Evolutionary conservation across 1,140 invertebrate genomes (phyloP).

Genomic region (Hetaerina americana): DNA sequence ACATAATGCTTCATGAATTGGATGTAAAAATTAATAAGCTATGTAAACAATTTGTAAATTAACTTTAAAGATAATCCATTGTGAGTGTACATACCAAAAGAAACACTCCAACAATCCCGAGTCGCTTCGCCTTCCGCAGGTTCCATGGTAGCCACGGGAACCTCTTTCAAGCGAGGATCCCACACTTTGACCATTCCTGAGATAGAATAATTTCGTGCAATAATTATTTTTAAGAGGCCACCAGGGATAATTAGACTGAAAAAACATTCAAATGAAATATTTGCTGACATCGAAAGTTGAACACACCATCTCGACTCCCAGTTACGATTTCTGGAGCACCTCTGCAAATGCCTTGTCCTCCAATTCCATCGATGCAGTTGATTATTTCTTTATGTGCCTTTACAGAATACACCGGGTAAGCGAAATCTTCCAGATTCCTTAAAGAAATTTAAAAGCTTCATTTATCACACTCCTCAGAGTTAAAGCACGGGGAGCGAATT

Average conservation of each 20-base stretch:
- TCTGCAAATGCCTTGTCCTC: constrained; percentile 66
- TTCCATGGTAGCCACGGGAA: constrained; percentile 79
- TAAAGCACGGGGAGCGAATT: too few relatives aligned
- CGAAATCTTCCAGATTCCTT: constrained; percentile 69
- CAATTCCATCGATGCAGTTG: constrained; percentile 85
- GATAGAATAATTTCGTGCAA: constrained; percentile 7
- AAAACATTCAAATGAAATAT: too few relatives aligned
- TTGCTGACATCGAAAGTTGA: too few relatives aligned
- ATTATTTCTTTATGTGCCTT: constrained; percentile 80
- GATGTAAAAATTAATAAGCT: constrained; percentile 3
- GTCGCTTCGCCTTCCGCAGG: constrained; percentile 44
- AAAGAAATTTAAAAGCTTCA: constrained; percentile 18
- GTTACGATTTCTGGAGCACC: constrained; percentile 91
- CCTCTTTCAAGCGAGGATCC: constrained; percentile 61
- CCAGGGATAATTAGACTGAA: too few relatives aligned
- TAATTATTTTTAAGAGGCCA: background rate
- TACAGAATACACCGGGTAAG: constrained; percentile 61
- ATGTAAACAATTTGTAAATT: background rate
- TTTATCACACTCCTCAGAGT: too few relatives aligned
- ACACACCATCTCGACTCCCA: constrained; percentile 76
- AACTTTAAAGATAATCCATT: too few relatives aligned
- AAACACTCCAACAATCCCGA: constrained; percentile 77
- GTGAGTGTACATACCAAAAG: constrained; percentile 47
- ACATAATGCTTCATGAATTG: background rate
- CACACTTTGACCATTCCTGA: constrained; percentile 82